Base-by-base conservation (phyloP, 2,113 vertebrate genomes). In the Proteles cristata region DNA sequence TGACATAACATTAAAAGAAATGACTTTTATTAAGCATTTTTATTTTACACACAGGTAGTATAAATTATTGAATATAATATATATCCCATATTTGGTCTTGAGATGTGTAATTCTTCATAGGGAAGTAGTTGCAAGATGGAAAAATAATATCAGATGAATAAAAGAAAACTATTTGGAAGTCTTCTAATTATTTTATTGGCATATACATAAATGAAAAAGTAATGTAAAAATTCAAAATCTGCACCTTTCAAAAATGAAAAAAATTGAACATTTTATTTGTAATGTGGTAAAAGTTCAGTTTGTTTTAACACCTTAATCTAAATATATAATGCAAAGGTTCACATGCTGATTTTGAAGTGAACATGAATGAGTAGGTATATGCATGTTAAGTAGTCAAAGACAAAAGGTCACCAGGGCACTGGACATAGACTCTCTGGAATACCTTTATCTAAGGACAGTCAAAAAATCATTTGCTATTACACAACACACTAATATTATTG, bases 11-110 rank as follows among this genome's bases (percentile, higher is more conserved):
- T 79, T 74, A 68, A 0, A 73, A 65, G 11, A 76, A 66, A 58
- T 48, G n/a, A 21, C 39, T 28, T 69, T 90, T 77, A 53, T 76
- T 73, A 73, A 53, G 25, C 53, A 83, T 69, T 83, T 93, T 90
- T 45, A 88, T 73, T 35, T 91, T 61, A 88, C 53, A 11, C 65
- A 7, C 2, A 74, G 26, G 14, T 48, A 76, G 3, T 23, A 81
- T 76, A 45, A 93, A 76, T 84, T 93, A 76, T 63, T 79, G 43
- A 94, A 21, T 76, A 90, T 73, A 73, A 81, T 82, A 25, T 23
- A 28, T 50, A 53, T 39, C 19, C 11, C 35, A 55, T 1, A 2
- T 84, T 91, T 94, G 8, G 4, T 73, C 45, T 79, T 28, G 53
- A 84, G 31, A 17, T 45, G 88, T 25, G 66, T n/a, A 86, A 35